phyloP scores from a whole-genome alignment of 2,888 invertebrate species.

The Scelioninae gen. 2 region DNA sequence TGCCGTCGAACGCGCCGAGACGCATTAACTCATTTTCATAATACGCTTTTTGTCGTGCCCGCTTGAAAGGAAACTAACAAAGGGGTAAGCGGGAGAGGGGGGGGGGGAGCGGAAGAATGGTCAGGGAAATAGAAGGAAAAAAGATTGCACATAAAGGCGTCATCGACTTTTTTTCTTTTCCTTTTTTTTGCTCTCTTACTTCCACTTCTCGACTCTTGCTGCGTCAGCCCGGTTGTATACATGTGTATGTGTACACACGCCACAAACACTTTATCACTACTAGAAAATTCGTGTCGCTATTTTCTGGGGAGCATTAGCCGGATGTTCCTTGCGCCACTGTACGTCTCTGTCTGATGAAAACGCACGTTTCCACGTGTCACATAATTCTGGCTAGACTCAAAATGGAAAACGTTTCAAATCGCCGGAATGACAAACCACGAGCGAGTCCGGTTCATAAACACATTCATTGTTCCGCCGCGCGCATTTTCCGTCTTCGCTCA shows the following conservation, averaged over 20 bases:
- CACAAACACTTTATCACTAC: conserved; percentile 60
- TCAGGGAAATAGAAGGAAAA: conserved; percentile 10
- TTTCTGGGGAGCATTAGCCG: conserved; percentile 60
- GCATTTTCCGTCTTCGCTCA: background rate
- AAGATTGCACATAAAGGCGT: conserved; percentile 46
- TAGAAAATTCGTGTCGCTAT: conserved; percentile 61
- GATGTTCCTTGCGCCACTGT: conserved; percentile 58
- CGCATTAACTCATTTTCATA: conserved; percentile 46
- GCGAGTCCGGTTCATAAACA: conserved; percentile 33
- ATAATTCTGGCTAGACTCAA: conserved; percentile 56
- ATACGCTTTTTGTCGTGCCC: conserved; percentile 30
- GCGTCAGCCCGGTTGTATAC: conserved; percentile 1
- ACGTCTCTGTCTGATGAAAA: conserved; percentile 61
- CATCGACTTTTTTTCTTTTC: conserved; percentile 44
- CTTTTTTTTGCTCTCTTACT: too few species aligned
- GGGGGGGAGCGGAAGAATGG: background rate
- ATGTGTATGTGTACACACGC: conserved; percentile 2
- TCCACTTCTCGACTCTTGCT: conserved; percentile 36
- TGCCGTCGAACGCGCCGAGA: conserved; percentile 23
- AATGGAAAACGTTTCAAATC: conserved; percentile 57
- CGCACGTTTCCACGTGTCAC: conserved; percentile 59
- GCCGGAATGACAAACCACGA: conserved; percentile 48
- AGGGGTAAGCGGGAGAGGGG: background rate
- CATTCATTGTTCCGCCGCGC: conserved; percentile 15
- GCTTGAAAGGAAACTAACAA: conserved; percentile 19